phyloP scores from a whole-genome alignment of 2,797 vertebrate species.

The Scomberomorus guttatus region DNA sequence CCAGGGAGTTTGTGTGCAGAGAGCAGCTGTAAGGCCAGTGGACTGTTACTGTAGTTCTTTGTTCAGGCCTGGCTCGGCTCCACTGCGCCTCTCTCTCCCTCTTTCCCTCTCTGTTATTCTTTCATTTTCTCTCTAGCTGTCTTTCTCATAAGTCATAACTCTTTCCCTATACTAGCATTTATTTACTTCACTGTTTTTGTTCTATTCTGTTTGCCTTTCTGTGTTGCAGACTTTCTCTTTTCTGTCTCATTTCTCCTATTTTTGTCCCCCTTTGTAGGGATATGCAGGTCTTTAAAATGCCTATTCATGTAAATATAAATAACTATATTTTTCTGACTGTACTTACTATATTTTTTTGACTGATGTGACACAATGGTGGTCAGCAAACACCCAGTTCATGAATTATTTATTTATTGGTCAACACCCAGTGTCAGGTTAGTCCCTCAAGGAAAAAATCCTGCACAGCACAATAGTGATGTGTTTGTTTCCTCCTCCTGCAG shows the following conservation, averaged over 20 bases:
- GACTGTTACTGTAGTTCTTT: conserved; percentile 85
- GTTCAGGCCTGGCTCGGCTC: conserved; percentile 76
- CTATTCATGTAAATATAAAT: not conserved
- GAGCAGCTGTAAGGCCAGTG: conserved; percentile 80
- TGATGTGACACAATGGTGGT: not conserved
- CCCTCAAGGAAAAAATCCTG: too few relatives aligned
- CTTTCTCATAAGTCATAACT: conserved; percentile 20
- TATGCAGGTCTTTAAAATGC: not conserved
- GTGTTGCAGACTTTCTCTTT: not conserved
- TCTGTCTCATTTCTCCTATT: not conserved
- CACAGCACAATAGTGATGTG: not conserved
- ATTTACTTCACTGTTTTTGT: not conserved
- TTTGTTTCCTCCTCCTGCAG: not conserved
- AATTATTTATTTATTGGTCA: not conserved
- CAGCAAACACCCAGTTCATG: not conserved
- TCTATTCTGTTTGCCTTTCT: conserved; percentile 4
- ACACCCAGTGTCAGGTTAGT: not conserved
- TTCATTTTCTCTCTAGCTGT: conserved; percentile 24
- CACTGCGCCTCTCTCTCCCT: conserved; percentile 50
- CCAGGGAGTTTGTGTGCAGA: conserved; percentile 68
- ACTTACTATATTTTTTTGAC: not conserved
- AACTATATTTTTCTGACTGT: too few relatives aligned
- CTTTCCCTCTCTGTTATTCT: conserved; percentile 35
- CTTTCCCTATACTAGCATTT: conserved; percentile 18
- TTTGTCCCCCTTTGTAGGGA: not conserved